Evolutionary conservation across 2,797 vertebrate species (phyloP), one percentile per base, ranked within the genome.

Genomic region (Falco berigora): DNA sequence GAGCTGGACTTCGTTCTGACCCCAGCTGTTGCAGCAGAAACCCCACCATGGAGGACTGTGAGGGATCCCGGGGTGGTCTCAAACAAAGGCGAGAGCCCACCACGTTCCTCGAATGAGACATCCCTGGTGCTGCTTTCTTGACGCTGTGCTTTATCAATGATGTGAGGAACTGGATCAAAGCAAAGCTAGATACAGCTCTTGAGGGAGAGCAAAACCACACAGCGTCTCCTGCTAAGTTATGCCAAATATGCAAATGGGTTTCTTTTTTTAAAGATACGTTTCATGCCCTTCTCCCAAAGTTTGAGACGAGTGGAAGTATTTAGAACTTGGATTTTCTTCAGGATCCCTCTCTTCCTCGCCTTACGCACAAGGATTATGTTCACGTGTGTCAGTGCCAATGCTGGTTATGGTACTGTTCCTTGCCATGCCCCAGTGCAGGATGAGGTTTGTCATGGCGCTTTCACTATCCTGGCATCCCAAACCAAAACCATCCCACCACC

Each of bases 371-470:
- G 58, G 53, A 9, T 38, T 49, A 7, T 4, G 40, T 24, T 82
- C 14, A 1, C 4, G 2, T 14, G 3, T 2, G 0, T 7, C 53
- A 2, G 28, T 16, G 40, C 28, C 1, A 6, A 6, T 17, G 25
- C 17, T 19, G 36, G 32, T 7, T 49, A 12, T 12, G 16, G 7
- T 9, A 56, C 9, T 0, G 30, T 13, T 50, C n/a, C 56, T 27
- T 18, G 53, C 21, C 0, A 2, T 15, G 68, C 25, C n/a, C 38
- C 0, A 1, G 0, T 10, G 40, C 25, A 24, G 46, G n/a, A 11
- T 10, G n/a, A 53, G 24, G 17, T 67, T 38, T 44, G 14, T 27
- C 21, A 3, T 1, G 3, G 56, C 27, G 30, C 36, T 32, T 27
- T 55, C 30, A 8, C 10, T 7, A 19, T 30, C 83, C 46, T 32